These are phyloP conservation scores for Ferrisia virgata DNA, from an alignment of 2,888 invertebrate genomes.

Conservation along the genomic window DNA sequence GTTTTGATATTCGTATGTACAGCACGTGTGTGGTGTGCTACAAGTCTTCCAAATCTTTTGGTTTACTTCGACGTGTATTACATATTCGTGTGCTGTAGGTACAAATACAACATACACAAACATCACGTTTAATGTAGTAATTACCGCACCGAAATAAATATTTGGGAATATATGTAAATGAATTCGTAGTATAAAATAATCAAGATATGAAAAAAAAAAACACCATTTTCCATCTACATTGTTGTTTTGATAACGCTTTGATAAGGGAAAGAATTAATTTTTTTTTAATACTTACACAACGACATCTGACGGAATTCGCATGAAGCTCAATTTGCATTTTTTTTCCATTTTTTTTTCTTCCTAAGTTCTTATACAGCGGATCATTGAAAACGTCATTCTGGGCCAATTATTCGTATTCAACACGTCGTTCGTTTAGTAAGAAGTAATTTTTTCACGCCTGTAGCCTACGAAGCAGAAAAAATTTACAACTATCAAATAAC, in stretches of 20 bases:
- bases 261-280: not conserved
- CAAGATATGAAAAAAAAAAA: not conserved
- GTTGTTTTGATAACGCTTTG: not conserved
- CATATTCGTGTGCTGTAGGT: not conserved
- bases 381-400: not conserved
- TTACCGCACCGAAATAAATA: not conserved
- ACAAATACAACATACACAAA: not conserved
- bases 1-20: too few species aligned
- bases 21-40: too few species aligned
- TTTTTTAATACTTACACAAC: not conserved
- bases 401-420: not conserved
- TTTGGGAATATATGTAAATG: not conserved
- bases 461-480: constrained; percentile 16
- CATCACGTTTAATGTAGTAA: constrained; percentile 5
- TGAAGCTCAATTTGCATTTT: not conserved
- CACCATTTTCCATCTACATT: not conserved
- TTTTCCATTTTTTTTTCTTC: not conserved
- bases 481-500: constrained; percentile 26
- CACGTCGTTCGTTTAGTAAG: not conserved
- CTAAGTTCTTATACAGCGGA: not conserved
- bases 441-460: constrained; percentile 13
- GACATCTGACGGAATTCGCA: not conserved
- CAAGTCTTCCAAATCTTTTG: too few species aligned
- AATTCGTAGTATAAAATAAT: not conserved
- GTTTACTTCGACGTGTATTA: too few species aligned